phyloP scores from a whole-genome alignment of 2,888 invertebrate genomes.

The Eledona agricola region DNA sequence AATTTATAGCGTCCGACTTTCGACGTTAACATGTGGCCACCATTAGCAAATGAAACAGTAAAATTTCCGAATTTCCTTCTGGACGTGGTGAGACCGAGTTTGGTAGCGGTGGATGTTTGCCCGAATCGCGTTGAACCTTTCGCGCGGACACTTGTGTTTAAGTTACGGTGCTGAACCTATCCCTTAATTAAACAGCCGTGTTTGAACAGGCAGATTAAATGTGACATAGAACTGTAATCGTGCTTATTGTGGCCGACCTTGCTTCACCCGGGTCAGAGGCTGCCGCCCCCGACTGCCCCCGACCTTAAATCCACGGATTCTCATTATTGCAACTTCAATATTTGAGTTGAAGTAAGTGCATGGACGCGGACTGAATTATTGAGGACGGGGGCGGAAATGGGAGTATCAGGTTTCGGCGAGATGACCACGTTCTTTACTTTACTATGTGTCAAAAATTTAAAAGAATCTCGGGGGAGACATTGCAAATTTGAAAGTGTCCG shows the following conservation, averaged over 20 bases:
- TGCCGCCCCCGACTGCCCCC: slow-evolving; percentile 34
- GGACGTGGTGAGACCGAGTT: no score
- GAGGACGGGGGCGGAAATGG: slow-evolving; percentile 42
- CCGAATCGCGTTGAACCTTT: slow-evolving; percentile 53
- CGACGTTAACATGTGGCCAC: slow-evolving; percentile 15
- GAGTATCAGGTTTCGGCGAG: slow-evolving; percentile 57
- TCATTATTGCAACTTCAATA: slow-evolving; percentile 39
- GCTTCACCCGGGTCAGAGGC: slow-evolving; percentile 44
- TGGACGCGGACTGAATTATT: slow-evolving; percentile 43
- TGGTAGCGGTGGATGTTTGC: slow-evolving; percentile 48
- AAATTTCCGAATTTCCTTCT: no score
- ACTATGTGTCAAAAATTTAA: slow-evolving; percentile 65
- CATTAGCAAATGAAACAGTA: no score
- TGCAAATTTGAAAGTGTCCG: slow-evolving; percentile 64
- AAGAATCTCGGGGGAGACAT: slow-evolving; percentile 62
- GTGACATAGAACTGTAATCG: slow-evolving; percentile 65
- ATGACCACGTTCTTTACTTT: slow-evolving; percentile 63
- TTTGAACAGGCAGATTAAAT: slow-evolving; percentile 65
- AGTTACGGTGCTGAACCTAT: slow-evolving; percentile 62
- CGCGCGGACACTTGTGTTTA: slow-evolving; percentile 64
- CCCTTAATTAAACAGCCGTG: slow-evolving; percentile 65
- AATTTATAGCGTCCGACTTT: slow-evolving; percentile 22
- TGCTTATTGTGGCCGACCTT: slow-evolving; percentile 62
- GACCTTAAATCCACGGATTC: slow-evolving; percentile 37
- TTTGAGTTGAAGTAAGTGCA: slow-evolving; percentile 29